Conservation (phyloP, 2,797 vertebrate genomes). For the Epinephelus coioides region DNA sequence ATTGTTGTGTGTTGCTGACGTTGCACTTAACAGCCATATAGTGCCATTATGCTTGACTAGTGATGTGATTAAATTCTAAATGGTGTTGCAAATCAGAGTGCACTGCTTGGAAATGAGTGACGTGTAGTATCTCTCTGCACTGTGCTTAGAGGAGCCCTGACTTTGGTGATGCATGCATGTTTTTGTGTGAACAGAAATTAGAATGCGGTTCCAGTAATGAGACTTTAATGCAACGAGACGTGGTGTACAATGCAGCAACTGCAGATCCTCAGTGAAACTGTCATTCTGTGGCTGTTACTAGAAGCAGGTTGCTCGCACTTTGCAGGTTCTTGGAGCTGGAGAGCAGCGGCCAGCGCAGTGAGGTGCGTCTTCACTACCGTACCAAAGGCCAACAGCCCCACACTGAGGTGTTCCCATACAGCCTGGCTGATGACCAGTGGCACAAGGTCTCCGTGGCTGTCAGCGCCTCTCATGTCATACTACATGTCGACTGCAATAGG, state of each 20-base stretch:
- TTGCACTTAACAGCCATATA: slow-evolving; percentile 52
- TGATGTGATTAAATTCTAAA: slow-evolving; percentile 62
- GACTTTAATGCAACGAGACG: slow-evolving; percentile 17
- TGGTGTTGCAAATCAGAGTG: slow-evolving; percentile 36
- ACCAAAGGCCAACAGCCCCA: slow-evolving; percentile 91
- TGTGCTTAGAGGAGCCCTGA: slow-evolving; percentile 21
- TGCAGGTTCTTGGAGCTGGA: slow-evolving; percentile 95
- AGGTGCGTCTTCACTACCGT: slow-evolving; percentile 95
- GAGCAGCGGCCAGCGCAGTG: slow-evolving; percentile 96
- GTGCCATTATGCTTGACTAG: slow-evolving; percentile 42
- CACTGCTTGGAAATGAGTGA: slow-evolving; percentile 42
- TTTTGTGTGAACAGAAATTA: slow-evolving; percentile 19
- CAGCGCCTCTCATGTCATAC: slow-evolving; percentile 95
- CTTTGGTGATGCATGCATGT: slow-evolving; percentile 27
- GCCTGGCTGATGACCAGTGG: slow-evolving; percentile 96
- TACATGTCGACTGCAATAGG: slow-evolving; percentile 98
- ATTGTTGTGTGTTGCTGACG: slow-evolving; percentile 64
- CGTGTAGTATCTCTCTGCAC: slow-evolving; percentile 27
- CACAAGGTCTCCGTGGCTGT: slow-evolving; percentile 95
- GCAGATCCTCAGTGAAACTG: background rate
- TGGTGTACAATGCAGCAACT: background rate
- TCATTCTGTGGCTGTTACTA: slow-evolving; percentile 12
- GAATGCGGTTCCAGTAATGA: slow-evolving; percentile 9
- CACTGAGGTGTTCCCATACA: slow-evolving; percentile 97
- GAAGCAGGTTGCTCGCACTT: background rate